Conservation (phyloP, 1,140 invertebrate species). For the Psilanteris sp. region DNA sequence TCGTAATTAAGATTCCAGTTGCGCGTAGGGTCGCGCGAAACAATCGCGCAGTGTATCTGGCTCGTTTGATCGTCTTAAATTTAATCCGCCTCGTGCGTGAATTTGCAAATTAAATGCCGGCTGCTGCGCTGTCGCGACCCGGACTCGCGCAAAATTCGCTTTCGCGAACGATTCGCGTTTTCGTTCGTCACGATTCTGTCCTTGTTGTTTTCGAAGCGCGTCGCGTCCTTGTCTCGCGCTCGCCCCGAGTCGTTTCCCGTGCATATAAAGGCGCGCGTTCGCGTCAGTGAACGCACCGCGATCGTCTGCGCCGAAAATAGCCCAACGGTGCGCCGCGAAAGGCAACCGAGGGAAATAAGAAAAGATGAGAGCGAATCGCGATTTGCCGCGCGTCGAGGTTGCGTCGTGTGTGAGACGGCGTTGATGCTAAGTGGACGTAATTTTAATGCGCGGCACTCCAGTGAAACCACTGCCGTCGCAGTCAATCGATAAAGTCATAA, state of each 20-base stretch:
- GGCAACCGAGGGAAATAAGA: conserved; percentile 36
- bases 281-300: conserved; percentile 5
- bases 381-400: background rate
- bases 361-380: conserved; percentile 21
- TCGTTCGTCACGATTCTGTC: too few species aligned
- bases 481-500: conserved; percentile 39
- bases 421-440: conserved; percentile 33
- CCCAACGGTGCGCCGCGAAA: conserved; percentile 50
- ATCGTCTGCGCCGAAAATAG: conserved; percentile 51
- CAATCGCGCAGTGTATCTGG: conserved; percentile 16
- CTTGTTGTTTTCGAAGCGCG: conserved; percentile 16
- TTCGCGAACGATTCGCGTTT: too few species aligned
- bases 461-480: background rate
- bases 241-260: conserved; percentile 21
- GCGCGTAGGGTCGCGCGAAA: conserved; percentile 17
- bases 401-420: conserved; percentile 4
- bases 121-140: too few species aligned
- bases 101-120: background rate
- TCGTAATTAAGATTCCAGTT: conserved; percentile 72
- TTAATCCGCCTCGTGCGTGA: background rate
- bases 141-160: too few species aligned
- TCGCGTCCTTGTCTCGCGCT: conserved; percentile 43
- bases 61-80: background rate
- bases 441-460: conserved; percentile 23
- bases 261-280: conserved; percentile 44